Conservation (phyloP, 2,113 vertebrate species). For the Phyllostomus discolor region DNA sequence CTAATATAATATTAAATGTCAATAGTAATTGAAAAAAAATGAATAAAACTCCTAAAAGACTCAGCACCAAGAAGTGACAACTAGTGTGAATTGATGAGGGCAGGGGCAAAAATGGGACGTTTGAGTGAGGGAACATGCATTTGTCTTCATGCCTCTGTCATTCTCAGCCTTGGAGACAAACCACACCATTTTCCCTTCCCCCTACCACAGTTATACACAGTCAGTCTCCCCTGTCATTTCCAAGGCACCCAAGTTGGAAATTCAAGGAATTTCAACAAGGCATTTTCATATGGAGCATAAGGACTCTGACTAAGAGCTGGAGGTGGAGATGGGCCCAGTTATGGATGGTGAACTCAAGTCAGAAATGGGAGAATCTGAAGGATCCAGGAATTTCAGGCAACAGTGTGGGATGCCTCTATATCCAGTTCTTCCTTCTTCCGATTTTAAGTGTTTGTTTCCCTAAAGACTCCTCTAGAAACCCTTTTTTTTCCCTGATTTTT, state of each 20-base stretch:
- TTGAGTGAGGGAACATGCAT: background rate
- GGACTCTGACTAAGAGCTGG: constrained; percentile 59
- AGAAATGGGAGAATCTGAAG: background rate
- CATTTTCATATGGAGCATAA: constrained; percentile 80
- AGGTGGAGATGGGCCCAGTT: background rate
- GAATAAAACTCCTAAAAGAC: background rate
- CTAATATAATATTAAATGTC: background rate
- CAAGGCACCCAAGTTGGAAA: constrained; percentile 11
- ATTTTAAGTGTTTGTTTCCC: background rate
- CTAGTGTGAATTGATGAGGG: constrained; percentile 76
- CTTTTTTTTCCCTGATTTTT: too few relatives aligned
- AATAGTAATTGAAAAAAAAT: background rate
- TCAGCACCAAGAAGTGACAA: constrained; percentile 78
- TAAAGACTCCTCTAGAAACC: background rate
- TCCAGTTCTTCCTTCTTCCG: background rate
- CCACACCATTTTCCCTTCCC: background rate
- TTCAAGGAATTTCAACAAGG: constrained; percentile 74
- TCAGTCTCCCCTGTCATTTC: background rate
- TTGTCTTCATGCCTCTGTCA: background rate
- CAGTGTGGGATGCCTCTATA: background rate
- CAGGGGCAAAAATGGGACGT: background rate
- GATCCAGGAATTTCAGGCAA: background rate
- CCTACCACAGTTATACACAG: background rate
- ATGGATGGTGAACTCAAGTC: background rate
- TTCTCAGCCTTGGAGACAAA: constrained; percentile 55